Percentiles rank a stretch among this genome's conserved stretches.
These are phyloP conservation scores for Anthopleura xanthogrammica DNA, from an alignment of 92 coral and sea anemone species.

Conservation along the genomic window DNA sequence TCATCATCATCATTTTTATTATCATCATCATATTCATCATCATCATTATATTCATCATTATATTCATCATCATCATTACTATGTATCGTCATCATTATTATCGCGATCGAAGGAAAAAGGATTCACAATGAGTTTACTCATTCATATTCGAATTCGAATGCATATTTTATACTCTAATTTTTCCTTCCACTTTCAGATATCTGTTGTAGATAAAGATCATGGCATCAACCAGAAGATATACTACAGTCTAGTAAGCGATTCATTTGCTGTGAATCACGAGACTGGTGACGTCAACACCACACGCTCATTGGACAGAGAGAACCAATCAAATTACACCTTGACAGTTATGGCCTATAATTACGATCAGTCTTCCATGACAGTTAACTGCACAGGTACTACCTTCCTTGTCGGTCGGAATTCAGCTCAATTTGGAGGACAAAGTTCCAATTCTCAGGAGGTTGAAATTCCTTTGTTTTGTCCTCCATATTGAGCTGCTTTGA, in stretches of 20 bases:
- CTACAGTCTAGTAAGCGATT: slow-evolving; percentile 24
- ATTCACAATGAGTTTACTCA: too few species aligned
- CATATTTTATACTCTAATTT: too few species aligned
- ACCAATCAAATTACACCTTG: slow-evolving; percentile 37
- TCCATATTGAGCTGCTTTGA: too few species aligned
- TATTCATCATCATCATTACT: too few species aligned
- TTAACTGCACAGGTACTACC: slow-evolving; percentile 56
- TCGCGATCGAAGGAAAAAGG: too few species aligned
- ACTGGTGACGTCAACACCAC: slow-evolving; percentile 66
- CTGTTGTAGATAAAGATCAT: slow-evolving; percentile 41
- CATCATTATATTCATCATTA: too few species aligned
- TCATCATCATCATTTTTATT: neutral
- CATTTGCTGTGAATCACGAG: slow-evolving; percentile 39
- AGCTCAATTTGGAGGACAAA: too few species aligned
- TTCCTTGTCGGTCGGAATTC: neutral
- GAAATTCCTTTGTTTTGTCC: too few species aligned
- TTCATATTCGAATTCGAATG: too few species aligned
- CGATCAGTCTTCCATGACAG: slow-evolving; percentile 17
- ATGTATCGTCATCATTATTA: too few species aligned
- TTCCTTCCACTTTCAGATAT: slow-evolving; percentile 14
- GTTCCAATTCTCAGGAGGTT: too few species aligned
- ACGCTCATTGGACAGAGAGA: slow-evolving; percentile 57
- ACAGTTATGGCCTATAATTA: slow-evolving; percentile 42
- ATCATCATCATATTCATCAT: neutral
- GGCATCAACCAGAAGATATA: slow-evolving; percentile 20